Percentiles rank a stretch among this genome's conserved stretches.
Evolutionary conservation across 1,140 invertebrate species (phyloP).

Genomic region (Cydia fagiglandana): DNA sequence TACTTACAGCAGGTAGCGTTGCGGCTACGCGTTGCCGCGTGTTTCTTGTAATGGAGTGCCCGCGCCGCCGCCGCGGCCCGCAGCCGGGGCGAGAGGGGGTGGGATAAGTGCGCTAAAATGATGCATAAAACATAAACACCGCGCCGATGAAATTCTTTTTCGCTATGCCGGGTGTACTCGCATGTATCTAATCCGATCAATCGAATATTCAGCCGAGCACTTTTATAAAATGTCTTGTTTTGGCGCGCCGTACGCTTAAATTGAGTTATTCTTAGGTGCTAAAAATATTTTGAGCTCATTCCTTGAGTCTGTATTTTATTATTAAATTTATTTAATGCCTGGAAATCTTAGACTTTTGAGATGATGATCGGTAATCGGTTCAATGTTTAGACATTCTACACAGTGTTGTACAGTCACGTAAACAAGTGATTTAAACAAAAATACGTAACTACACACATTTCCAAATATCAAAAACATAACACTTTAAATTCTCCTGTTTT

Average conservation of each 20-base stretch:
- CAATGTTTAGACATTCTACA: too few relatives aligned
- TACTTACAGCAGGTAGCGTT: slow-evolving; percentile 58
- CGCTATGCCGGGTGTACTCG: slow-evolving; percentile 12
- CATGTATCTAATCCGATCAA: slow-evolving; percentile 28
- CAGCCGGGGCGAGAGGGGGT: slow-evolving; percentile 34
- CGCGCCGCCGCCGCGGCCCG: slow-evolving; percentile 37
- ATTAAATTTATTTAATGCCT: not conserved
- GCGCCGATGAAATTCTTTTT: slow-evolving; percentile 29
- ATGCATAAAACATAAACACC: slow-evolving; percentile 45
- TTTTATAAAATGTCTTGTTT: slow-evolving; percentile 24
- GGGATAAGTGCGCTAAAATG: slow-evolving; percentile 41
- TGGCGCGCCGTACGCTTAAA: not conserved
- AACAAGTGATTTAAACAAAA: too few relatives aligned
- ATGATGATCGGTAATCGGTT: not conserved
- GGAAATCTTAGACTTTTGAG: not conserved
- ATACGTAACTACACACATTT: too few relatives aligned
- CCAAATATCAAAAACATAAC: too few relatives aligned
- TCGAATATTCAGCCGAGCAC: not conserved
- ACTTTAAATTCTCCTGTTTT: too few relatives aligned
- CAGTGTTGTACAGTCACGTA: too few relatives aligned
- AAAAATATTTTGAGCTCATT: not conserved
- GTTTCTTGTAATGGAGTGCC: slow-evolving; percentile 62
- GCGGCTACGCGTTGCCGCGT: slow-evolving; percentile 58
- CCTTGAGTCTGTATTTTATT: not conserved
- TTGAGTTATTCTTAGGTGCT: not conserved